Percentiles rank a stretch among this genome's conserved stretches.
Evolutionary conservation across 2,797 vertebrate species (phyloP).

Genomic region (Dermochelys coriacea): DNA sequence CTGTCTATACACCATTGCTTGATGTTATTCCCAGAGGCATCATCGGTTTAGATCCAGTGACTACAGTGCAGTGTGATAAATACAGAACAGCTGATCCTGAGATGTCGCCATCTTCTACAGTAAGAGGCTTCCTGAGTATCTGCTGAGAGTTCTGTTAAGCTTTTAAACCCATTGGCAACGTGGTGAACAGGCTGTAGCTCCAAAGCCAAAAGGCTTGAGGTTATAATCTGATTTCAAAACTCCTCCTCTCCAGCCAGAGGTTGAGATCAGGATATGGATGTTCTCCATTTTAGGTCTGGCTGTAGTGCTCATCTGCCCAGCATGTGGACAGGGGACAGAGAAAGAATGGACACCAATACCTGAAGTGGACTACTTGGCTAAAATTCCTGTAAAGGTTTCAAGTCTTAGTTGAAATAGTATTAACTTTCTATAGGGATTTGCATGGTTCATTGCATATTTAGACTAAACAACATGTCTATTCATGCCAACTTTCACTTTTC

Average conservation of each 20-base stretch:
- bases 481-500: not conserved
- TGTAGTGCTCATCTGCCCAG: slow-evolving; percentile 69
- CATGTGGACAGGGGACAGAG: not conserved
- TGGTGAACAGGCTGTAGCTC: slow-evolving; percentile 76
- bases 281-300: slow-evolving; percentile 68
- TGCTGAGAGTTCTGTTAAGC: slow-evolving; percentile 79
- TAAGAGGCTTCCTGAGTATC: slow-evolving; percentile 78
- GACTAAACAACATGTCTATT: not conserved
- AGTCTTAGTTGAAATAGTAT: not conserved
- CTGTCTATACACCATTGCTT: not conserved
- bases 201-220: slow-evolving; percentile 76
- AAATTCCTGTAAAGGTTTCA: slow-evolving; percentile 52
- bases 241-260: slow-evolving; percentile 70
- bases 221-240: slow-evolving; percentile 79
- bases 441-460: accelerated
- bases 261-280: slow-evolving; percentile 77
- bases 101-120: slow-evolving; percentile 62
- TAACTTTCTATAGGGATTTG: not conserved
- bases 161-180: slow-evolving; percentile 78
- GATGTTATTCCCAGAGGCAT: slow-evolving; percentile 53
- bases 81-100: slow-evolving; percentile 79
- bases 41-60: not conserved
- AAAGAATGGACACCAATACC: slow-evolving; percentile 62
- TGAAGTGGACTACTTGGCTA: slow-evolving; percentile 54
- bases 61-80: slow-evolving; percentile 48